Percentiles rank a stretch among this genome's conserved stretches.
These are phyloP conservation scores for Zosterops lateralis DNA, from an alignment of 2,113 vertebrate genomes.

Conservation along the genomic window DNA sequence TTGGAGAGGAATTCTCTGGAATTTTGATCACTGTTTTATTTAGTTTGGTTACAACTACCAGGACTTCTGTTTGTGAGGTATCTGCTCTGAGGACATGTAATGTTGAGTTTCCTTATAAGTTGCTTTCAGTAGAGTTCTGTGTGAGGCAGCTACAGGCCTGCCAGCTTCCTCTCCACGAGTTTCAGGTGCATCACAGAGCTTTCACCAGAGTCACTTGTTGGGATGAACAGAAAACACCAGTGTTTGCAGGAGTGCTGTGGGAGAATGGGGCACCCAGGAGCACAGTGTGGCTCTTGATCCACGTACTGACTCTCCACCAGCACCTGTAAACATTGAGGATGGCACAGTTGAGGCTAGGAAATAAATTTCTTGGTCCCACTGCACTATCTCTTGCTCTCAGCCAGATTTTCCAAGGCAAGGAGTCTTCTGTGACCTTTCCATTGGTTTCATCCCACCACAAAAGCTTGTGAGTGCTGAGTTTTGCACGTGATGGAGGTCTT, in stretches of 20 bases:
- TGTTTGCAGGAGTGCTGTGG: background rate
- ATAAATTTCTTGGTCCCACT: background rate
- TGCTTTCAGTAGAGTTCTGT: background rate
- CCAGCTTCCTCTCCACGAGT: rapidly evolving
- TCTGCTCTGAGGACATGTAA: rapidly evolving
- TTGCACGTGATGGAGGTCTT: rapidly evolving
- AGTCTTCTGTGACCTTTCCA: background rate
- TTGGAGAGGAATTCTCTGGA: background rate
- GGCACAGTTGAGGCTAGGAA: rapidly evolving
- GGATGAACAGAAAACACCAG: background rate
- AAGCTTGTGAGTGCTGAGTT: background rate
- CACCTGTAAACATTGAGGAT: background rate
- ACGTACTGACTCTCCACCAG: rapidly evolving
- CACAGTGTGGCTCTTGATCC: background rate
- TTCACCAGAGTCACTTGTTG: background rate
- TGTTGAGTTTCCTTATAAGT: background rate
- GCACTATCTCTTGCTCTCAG: background rate
- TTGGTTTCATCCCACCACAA: background rate
- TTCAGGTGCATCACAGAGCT: rapidly evolving
- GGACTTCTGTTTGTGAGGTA: rapidly evolving
- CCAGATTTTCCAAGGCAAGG: background rate
- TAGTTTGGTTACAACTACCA: background rate
- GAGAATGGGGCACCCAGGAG: background rate
- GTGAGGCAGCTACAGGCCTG: background rate
- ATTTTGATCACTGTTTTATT: background rate